Evolutionary conservation across 2,888 invertebrate genomes (phyloP).

Genomic region (Lasius platythorax): DNA sequence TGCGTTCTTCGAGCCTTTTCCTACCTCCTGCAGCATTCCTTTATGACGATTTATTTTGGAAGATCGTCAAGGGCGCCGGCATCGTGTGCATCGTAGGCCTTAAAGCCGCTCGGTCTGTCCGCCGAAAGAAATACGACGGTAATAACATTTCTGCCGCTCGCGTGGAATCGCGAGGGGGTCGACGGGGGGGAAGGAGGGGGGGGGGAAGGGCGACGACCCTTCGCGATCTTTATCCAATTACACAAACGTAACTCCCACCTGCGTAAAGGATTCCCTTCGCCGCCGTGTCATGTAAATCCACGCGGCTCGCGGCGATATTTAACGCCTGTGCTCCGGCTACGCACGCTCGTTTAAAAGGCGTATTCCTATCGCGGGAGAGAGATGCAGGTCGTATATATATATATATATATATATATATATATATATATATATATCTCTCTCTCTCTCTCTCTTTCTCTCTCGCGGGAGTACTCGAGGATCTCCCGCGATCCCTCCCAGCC

Average conservation of each 20-base stretch:
- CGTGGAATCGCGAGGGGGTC: slow-evolving; percentile 31
- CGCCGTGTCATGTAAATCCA: slow-evolving; percentile 64
- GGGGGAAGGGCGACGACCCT: slow-evolving; percentile 63
- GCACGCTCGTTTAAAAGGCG: slow-evolving; percentile 29
- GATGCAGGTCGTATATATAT: not conserved
- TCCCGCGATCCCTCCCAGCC: not conserved
- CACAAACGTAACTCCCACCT: slow-evolving; percentile 63
- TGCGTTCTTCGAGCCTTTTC: not conserved
- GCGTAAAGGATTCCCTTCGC: slow-evolving; percentile 44
- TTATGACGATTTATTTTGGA: slow-evolving; percentile 11
- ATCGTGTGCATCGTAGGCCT: slow-evolving; percentile 17
- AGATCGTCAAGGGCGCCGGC: slow-evolving; percentile 9
- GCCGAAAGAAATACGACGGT: slow-evolving; percentile 55
- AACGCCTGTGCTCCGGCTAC: slow-evolving; percentile 48
- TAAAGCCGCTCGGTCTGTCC: slow-evolving; percentile 25
- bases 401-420: too few species aligned
- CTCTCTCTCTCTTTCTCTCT: not conserved
- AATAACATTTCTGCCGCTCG: slow-evolving; percentile 61
- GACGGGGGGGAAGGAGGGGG: not conserved
- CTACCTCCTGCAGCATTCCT: not conserved
- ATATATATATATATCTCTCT: too few species aligned
- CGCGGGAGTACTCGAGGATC: not conserved
- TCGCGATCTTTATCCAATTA: slow-evolving; percentile 73
- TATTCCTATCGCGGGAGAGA: slow-evolving; percentile 12
- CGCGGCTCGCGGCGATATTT: slow-evolving; percentile 59